These are phyloP conservation scores for Nipponacmea schrenckii DNA, from an alignment of 2,888 invertebrate genomes.

Conservation along the genomic window DNA sequence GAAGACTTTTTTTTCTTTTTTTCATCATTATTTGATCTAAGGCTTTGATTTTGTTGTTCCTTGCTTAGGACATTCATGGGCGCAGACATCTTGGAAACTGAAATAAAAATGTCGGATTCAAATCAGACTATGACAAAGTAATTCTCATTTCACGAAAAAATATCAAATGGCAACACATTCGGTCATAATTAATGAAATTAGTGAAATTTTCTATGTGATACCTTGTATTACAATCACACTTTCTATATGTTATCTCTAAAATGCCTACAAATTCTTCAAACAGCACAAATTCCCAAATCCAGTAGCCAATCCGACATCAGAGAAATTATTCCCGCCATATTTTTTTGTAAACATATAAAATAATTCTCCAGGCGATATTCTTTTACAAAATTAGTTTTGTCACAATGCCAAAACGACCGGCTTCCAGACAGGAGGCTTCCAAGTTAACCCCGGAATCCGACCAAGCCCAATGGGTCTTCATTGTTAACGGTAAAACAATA, in stretches of 20 bases:
- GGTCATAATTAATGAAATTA: too few species aligned
- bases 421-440: background rate
- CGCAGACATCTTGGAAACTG: slow-evolving; percentile 22
- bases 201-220: too few species aligned
- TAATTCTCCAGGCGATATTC: background rate
- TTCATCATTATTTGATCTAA: slow-evolving; percentile 9
- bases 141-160: too few species aligned
- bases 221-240: too few species aligned
- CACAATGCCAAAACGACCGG: background rate
- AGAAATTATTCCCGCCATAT: background rate
- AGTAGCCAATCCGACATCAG: background rate
- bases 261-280: too few species aligned
- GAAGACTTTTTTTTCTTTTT: background rate
- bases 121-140: too few species aligned
- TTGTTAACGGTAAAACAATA: background rate
- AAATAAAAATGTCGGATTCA: background rate
- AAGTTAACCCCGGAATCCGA: background rate
- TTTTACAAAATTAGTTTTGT: background rate
- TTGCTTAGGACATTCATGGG: slow-evolving; percentile 12
- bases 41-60: background rate
- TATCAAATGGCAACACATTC: too few species aligned
- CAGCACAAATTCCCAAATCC: too few species aligned
- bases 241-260: too few species aligned
- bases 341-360: background rate
- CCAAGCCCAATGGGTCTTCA: background rate